These are phyloP conservation scores for Saccostrea echinata DNA, from an alignment of 1,140 invertebrate genomes.

Conservation along the genomic window DNA sequence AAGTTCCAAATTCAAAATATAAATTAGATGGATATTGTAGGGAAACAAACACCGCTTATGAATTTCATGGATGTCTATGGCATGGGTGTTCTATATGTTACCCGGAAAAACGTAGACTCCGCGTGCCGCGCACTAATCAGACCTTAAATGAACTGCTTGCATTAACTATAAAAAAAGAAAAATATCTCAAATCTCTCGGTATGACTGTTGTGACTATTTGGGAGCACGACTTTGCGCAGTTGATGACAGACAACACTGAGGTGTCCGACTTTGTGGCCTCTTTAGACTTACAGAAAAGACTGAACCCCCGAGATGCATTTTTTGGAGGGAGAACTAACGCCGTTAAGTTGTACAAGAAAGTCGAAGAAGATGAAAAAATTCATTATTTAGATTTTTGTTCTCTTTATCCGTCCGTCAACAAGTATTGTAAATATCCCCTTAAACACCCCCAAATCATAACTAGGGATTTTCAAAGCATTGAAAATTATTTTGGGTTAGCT, in stretches of 20 bases:
- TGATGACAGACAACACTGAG: not conserved
- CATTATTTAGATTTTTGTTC: slow-evolving; percentile 49
- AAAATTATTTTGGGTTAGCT: slow-evolving; percentile 52
- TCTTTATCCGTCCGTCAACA: slow-evolving; percentile 49
- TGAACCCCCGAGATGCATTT: slow-evolving; percentile 46
- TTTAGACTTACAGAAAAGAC: slow-evolving; percentile 32
- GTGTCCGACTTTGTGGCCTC: not conserved
- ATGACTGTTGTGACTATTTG: slow-evolving; percentile 25
- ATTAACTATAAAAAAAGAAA: slow-evolving; percentile 34
- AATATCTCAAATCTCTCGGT: slow-evolving; percentile 31
- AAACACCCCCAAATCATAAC: slow-evolving; percentile 47
- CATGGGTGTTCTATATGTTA: slow-evolving; percentile 65
- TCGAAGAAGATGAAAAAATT: slow-evolving; percentile 41
- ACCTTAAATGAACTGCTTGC: slow-evolving; percentile 29
- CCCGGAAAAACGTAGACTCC: not conserved
- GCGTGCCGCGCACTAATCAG: slow-evolving; percentile 9
- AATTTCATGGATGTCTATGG: slow-evolving; percentile 64
- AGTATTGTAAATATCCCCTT: slow-evolving; percentile 42
- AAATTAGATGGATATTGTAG: slow-evolving; percentile 55
- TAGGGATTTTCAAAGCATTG: slow-evolving; percentile 37
- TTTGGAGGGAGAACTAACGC: slow-evolving; percentile 52
- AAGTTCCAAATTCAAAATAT: slow-evolving; percentile 40
- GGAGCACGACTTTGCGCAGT: slow-evolving; percentile 36
- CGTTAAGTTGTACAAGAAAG: slow-evolving; percentile 27
- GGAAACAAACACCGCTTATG: slow-evolving; percentile 51